phyloP scores from a whole-genome alignment of 2,113 vertebrate species.

The Sylvietta virens region DNA sequence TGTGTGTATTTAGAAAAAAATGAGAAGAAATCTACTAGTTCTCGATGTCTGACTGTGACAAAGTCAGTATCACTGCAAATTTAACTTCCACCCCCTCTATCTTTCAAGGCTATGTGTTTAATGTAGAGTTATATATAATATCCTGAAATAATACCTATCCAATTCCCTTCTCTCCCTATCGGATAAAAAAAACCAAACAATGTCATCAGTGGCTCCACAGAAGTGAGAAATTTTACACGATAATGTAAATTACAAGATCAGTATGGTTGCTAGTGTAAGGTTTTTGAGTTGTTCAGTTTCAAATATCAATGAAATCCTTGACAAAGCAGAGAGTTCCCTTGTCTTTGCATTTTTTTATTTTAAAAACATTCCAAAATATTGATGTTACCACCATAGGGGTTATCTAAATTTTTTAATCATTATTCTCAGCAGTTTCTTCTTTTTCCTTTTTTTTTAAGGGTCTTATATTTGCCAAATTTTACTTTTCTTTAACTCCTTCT shows the following conservation, averaged over 20 bases:
- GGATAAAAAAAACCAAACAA: conserved; percentile 35
- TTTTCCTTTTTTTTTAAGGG: neutral
- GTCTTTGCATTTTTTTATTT: conserved; percentile 32
- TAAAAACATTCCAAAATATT: conserved; percentile 39
- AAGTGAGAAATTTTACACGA: conserved; percentile 30
- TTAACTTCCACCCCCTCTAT: neutral
- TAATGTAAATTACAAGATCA: conserved; percentile 43
- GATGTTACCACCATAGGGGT: conserved; percentile 28
- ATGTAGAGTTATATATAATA: conserved; percentile 1
- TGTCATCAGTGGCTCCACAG: neutral
- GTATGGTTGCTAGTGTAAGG: neutral
- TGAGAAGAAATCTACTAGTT: neutral
- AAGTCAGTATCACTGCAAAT: neutral
- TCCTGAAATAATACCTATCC: neutral
- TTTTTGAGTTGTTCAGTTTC: conserved; percentile 13
- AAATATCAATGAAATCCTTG: conserved; percentile 17
- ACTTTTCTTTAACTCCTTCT: conserved; percentile 16
- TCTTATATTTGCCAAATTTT: conserved; percentile 42
- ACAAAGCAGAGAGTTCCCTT: conserved; percentile 10
- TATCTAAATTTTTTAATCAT: conserved; percentile 5
- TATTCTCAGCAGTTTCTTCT: neutral
- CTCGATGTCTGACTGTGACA: neutral
- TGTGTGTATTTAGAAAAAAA: neutral
- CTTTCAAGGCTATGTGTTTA: neutral
- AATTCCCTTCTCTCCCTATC: neutral